A percentile compares a stretch with the other conserved stretches of the same genome.
Evolutionary conservation across 1,140 invertebrate species (phyloP).

Genomic region (Oppia nitens): DNA sequence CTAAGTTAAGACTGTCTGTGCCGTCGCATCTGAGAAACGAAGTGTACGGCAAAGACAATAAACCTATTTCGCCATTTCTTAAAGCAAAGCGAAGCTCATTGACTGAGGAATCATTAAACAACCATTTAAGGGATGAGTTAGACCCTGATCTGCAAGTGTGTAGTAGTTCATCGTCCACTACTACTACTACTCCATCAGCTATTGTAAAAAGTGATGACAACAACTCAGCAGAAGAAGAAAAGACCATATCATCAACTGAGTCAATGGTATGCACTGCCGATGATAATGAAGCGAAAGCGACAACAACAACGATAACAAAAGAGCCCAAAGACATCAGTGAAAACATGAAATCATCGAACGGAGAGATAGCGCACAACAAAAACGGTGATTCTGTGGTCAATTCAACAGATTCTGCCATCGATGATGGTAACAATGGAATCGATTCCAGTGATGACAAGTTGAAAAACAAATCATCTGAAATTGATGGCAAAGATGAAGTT

Average conservation of each 20-base stretch:
- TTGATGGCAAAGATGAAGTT: no score
- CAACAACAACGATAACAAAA: not conserved
- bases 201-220: not conserved
- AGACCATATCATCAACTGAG: not conserved
- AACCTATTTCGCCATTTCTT: constrained; percentile 15
- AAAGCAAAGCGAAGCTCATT: constrained; percentile 11
- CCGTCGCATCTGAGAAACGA: constrained; percentile 16
- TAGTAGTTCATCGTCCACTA: constrained; percentile 6
- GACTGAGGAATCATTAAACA: not conserved
- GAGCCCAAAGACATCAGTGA: not conserved
- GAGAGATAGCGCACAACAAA: not conserved
- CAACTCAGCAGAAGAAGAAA: not conserved
- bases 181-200: not conserved
- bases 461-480: not conserved
- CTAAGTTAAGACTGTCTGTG: not conserved
- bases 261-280: not conserved
- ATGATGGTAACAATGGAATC: no score
- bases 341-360: not conserved
- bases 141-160: no score
- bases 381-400: constrained; percentile 5
- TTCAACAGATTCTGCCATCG: no score
- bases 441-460: not conserved
- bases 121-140: not conserved
- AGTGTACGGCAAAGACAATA: constrained; percentile 12
- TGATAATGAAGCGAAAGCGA: not conserved